A percentile compares a stretch with the other conserved stretches of the same genome.
Conservation (phyloP, 2,888 invertebrate genomes). For the Selenia dentaria region DNA sequence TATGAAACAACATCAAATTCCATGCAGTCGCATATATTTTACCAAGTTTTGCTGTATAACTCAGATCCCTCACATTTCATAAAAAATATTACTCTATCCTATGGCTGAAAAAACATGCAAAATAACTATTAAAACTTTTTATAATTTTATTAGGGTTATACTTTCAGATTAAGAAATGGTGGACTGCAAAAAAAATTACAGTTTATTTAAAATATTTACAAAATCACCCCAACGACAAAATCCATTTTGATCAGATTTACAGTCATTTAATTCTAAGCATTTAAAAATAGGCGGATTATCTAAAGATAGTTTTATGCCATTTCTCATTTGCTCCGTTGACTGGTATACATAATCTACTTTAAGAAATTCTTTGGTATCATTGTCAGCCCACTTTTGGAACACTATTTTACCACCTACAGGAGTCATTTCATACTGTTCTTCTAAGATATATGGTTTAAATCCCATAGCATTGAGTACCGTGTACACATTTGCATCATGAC, state of each 20-base stretch:
- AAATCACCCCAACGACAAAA: conserved; percentile 60
- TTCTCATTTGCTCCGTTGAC: conserved; percentile 56
- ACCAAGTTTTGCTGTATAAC: no score
- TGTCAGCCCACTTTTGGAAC: conserved; percentile 66
- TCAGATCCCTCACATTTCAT: no score
- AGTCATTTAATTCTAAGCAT: conserved; percentile 53
- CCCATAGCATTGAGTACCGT: conserved; percentile 57
- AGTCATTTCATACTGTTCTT: conserved; percentile 54
- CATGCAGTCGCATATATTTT: no score
- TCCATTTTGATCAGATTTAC: conserved; percentile 50
- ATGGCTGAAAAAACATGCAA: no score
- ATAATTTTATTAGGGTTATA: no score
- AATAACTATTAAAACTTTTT: no score
- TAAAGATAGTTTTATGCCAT: conserved; percentile 47
- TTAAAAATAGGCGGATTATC: conserved; percentile 55
- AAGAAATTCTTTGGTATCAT: conserved; percentile 42
- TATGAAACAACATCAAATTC: no score
- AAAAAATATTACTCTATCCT: no score
- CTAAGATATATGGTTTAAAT: conserved; percentile 53
- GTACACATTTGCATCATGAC: conserved; percentile 71
- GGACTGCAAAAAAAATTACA: conserved; percentile 6
- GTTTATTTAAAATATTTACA: conserved; percentile 9
- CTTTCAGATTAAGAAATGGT: no score
- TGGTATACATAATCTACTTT: conserved; percentile 70
- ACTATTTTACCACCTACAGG: conserved; percentile 72